Base-by-base conservation (phyloP, 2,888 invertebrate species). In the Drosophila acutilabella region DNA sequence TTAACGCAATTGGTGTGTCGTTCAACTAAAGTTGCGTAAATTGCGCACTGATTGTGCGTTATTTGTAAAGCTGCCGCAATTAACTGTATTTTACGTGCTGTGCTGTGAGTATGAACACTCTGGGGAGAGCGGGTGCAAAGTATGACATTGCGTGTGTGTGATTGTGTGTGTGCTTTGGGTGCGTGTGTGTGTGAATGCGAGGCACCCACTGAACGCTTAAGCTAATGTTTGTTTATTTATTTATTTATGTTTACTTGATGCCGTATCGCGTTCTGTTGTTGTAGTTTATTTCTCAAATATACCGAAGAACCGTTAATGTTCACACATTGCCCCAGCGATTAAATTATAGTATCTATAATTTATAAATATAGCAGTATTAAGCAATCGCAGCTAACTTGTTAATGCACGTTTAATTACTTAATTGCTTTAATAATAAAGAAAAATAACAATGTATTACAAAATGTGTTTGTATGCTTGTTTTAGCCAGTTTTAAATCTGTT, bases 161-260 rank as follows among this genome's bases (percentile, higher is more conserved):
- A 20, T 40, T 40, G 14, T 8, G 56, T 20, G 13, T 62, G 58
- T 45, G 36, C 7, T 40, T 40, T 30, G 16, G 18, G 40, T 36
- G n/a, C 7, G 56, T 20, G n/a, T 57, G 57, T 45, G 36, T 13
- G 48, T 38, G 41, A 45, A 51, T 51, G 50, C 38, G 20, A 14
- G 3, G 40, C 50, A 57, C 45, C 60, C 67, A 45, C 7, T 59
- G 45, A 61, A n/a, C 16, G 40, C 51, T 40, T 13, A 40, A 58
- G 64, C 64, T 64, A 74, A 72, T 83, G 72, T 74, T 30, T 30
- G 30, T 30, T 30, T 75, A 61, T 80, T 81, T 82, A 80, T 78
- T 78, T 79, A 80, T 74, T 69, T 68, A 75, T 80, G 67, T 81
- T 77, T 60, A 54, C 48, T 66, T 33, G 6, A 14, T 10, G 23